Evolutionary conservation across 2,888 invertebrate genomes (phyloP).

Genomic region (Arrhopalites spinosus): DNA sequence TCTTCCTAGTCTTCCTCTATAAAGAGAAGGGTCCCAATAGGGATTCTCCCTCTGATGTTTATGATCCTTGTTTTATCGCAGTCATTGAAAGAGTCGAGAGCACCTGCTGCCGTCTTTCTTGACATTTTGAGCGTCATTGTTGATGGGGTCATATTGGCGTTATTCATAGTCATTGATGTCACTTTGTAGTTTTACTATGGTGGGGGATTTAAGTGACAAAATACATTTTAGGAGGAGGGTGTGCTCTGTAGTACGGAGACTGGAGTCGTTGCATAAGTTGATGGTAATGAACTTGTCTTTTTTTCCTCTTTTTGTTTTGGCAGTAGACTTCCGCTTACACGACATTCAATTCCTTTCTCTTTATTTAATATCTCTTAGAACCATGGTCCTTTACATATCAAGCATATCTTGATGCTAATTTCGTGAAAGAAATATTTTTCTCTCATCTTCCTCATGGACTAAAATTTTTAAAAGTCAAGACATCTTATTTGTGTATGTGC

Average conservation of each 20-base stretch:
- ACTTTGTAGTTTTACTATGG: conserved; percentile 11
- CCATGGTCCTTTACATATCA: too few species aligned
- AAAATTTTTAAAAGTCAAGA: too few species aligned
- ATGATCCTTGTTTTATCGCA: not conserved
- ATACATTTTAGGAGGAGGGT: conserved; percentile 4
- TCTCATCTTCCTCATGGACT: too few species aligned
- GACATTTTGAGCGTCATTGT: not conserved
- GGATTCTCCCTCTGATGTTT: not conserved
- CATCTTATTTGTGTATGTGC: too few species aligned
- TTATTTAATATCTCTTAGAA: not conserved
- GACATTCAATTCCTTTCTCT: conserved; percentile 2
- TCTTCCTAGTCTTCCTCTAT: too few species aligned
- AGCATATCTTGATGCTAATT: too few species aligned
- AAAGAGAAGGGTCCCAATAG: too few species aligned
- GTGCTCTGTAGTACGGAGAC: not conserved
- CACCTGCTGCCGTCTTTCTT: conserved; percentile 38
- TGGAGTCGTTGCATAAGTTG: not conserved
- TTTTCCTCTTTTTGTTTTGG: conserved; percentile 33
- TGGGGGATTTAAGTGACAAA: conserved; percentile 21
- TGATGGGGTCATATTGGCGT: conserved; percentile 9
- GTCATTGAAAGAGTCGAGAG: conserved; percentile 15
- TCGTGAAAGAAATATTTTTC: too few species aligned
- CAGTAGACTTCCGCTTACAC: conserved; percentile 32
- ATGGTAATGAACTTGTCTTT: conserved; percentile 12
- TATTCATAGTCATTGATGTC: conserved; percentile 18